Evolutionary conservation across 2,888 invertebrate genomes (phyloP), one percentile per base, ranked within the genome.

Genomic region (Sericinus montela): DNA sequence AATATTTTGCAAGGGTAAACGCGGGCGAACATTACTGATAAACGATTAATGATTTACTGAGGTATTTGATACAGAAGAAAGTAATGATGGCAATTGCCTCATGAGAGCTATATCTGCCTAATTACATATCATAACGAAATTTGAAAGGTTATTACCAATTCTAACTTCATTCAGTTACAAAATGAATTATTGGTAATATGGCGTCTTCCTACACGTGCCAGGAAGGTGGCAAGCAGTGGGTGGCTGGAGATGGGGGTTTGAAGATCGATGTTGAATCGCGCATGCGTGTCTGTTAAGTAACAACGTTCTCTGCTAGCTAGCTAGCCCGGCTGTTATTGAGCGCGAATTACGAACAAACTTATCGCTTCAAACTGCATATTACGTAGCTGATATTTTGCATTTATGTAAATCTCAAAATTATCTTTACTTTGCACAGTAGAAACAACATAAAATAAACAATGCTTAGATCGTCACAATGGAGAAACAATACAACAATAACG

Each of bases 221-320:
- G 63, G 30, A 63, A 52, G 54, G 57, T 55, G 52, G 37, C 43
- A 48, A 52, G 49, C 47, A 56, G 48, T 56, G 61, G 54, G 62
- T 61, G 53, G 57, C 57, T 55, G 67, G 58, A 61, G 59, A 64
- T 54, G 55, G 60, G n/a, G 60, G 66, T 61, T 60, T 51, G 58
- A 63, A 68, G 80, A 85, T 86, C 86, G 85, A 87, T 86, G 72
- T 58, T 59, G 56, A 51, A 6, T 30, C 62, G 76, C 78, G 82
- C 85, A 82, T 76, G 83, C 84, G 78, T 62, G 52, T 53, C 59
- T 54, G 57, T 58, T 53, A 50, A 48, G 53, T 47, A 30, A 30
- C 30, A 5, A 11, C 30, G 30, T 6, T 30, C 30, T 54, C 51
- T 45, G 57, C 58, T 54, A 62, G 63, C 58, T 54, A 62, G 63